A percentile compares a stretch with the other conserved stretches of the same genome.
Evolutionary conservation across 2,888 invertebrate species (phyloP).

Genomic region (Bibio marci): DNA sequence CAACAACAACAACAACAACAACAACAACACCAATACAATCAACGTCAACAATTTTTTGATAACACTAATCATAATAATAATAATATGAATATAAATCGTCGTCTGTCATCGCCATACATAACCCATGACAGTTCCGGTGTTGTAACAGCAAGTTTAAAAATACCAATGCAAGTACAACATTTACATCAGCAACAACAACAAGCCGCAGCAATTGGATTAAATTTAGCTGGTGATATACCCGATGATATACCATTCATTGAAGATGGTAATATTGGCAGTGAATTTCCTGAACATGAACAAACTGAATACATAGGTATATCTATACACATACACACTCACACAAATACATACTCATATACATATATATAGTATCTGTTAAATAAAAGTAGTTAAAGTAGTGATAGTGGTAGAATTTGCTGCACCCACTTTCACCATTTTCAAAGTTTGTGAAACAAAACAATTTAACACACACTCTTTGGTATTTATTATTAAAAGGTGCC

Average conservation of each 20-base stretch:
- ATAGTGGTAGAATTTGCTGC: too few species aligned
- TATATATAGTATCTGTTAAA: too few species aligned
- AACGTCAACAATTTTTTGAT: too few species aligned
- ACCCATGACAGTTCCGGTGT: constrained; percentile 35
- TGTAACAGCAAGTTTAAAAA: constrained; percentile 65
- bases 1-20: too few species aligned
- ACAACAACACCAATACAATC: too few species aligned
- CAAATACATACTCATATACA: too few species aligned
- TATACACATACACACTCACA: too few species aligned
- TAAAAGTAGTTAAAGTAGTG: too few species aligned
- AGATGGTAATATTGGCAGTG: constrained; percentile 10
- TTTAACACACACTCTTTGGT: too few species aligned
- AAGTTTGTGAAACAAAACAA: too few species aligned
- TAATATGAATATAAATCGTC: constrained; percentile 20
- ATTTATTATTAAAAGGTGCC: too few species aligned
- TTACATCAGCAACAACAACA: constrained; percentile 1
- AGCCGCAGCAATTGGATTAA: not conserved
- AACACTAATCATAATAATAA: constrained; percentile 9
- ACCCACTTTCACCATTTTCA: too few species aligned
- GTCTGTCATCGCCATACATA: constrained; percentile 40
- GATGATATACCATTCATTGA: constrained; percentile 54
- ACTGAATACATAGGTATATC: not conserved
- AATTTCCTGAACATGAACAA: not conserved
- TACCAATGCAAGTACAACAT: constrained; percentile 34
- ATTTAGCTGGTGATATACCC: constrained; percentile 16